phyloP scores from a whole-genome alignment of 2,888 invertebrate species.

The Eubasilissa splendida region DNA sequence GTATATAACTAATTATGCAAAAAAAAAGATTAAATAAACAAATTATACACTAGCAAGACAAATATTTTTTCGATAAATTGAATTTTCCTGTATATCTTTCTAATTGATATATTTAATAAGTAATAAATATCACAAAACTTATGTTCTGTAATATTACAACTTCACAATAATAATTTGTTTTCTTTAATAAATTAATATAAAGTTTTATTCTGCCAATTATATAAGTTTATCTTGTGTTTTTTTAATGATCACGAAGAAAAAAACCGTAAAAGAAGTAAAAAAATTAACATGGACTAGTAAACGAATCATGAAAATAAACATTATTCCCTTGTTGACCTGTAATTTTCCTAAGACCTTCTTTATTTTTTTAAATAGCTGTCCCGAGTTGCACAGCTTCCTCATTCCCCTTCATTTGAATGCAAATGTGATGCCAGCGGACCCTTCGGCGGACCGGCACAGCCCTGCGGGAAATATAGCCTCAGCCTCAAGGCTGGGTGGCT shows the following conservation, averaged over 20 bases:
- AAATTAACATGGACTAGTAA: neutral
- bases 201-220: too few relatives aligned
- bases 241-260: neutral
- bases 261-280: neutral
- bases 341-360: neutral
- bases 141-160: too few relatives aligned
- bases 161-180: too few relatives aligned
- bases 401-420: constrained; percentile 13
- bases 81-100: too few relatives aligned
- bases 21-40: too few relatives aligned
- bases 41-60: too few relatives aligned
- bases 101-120: too few relatives aligned
- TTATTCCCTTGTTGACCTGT: neutral
- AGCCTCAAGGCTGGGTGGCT: neutral
- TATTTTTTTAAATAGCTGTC: constrained; percentile 5
- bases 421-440: constrained; percentile 7
- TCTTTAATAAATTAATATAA: too few relatives aligned
- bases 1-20: too few relatives aligned
- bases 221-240: neutral
- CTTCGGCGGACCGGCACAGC: neutral
- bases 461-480: constrained; percentile 2
- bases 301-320: neutral
- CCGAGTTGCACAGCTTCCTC: neutral
- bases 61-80: too few relatives aligned
- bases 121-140: too few relatives aligned